Evolutionary conservation across 53 echinoderm and acorn worm species (phyloP), one percentile per base, ranked within the genome.

Genomic region (Stichopus horrens): DNA sequence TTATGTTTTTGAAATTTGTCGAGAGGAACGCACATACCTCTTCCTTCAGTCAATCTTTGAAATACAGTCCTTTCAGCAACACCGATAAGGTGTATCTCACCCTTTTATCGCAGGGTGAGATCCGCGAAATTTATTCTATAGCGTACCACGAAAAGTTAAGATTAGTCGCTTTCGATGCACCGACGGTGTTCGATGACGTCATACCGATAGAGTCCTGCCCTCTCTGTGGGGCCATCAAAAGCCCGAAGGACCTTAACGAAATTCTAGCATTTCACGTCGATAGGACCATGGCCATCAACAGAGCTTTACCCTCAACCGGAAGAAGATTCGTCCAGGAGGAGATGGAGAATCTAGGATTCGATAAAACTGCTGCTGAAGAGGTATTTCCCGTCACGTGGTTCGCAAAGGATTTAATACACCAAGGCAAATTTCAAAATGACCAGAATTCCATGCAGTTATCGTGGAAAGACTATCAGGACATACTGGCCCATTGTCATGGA

Each of bases 261-360:
- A 21, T 86, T 54, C 58, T 86, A 52, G 87, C 87, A 57, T 86
- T 74, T 22, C 87, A 86, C 74, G 74, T 86, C 19, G 87, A 86
- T 57, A n/a, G 87, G 20, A 58, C 23, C 74, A 74, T 86, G n/a
- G 87, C 74, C 53, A 74, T 86, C 4, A 53, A 74, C 10, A 74
- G 87, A 57, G 74, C 87, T 53, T 21, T 86, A 20, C 87, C 87
- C 11, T 74, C 71, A 5, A 21, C 57, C n/a, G 87, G 73, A 8
- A 73, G 87, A 19, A 20, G 51, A 74, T 86, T 86, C 11, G 8
- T 22, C 2, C 52, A 73, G 5, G 6, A 7, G 13, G 74, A 86
- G 18, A n/a, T 86, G 6, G 74, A 74, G 8, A 0, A 86, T 21
- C 9, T 86, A n/a, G 75, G 23, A 52, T 86, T 86, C 7, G 55